phyloP scores from a whole-genome alignment of 2,113 vertebrate species.

The Raphicerus campestris region DNA sequence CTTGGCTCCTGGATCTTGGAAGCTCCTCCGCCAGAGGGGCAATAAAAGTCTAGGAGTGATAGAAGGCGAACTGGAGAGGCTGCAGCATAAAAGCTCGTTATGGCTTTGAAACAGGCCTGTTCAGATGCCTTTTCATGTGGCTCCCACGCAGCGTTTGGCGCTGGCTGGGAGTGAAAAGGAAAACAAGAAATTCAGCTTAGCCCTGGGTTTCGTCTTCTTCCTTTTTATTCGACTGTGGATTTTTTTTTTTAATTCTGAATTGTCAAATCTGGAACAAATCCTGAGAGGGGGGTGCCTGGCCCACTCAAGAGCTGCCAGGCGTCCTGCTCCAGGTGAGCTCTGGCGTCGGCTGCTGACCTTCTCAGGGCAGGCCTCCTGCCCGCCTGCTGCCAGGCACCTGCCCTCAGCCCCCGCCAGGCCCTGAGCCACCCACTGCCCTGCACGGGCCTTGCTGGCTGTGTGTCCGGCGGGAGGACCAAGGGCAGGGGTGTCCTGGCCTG shows the following conservation, averaged over 20 bases:
- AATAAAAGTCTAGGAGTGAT: accelerated
- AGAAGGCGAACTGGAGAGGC: accelerated
- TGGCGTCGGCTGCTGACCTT: not conserved
- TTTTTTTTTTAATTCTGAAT: not conserved
- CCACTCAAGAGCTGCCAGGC: not conserved
- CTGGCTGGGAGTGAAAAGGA: not conserved
- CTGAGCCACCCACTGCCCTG: not conserved
- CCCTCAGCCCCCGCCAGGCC: not conserved
- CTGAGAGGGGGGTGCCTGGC: accelerated
- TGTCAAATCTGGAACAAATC: not conserved
- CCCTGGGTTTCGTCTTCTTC: not conserved
- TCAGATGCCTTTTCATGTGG: accelerated
- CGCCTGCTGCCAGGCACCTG: not conserved
- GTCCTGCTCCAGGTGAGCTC: not conserved
- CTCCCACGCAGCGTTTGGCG: accelerated
- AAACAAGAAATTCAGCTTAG: accelerated
- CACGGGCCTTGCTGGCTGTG: too few relatives aligned
- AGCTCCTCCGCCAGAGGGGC: not conserved
- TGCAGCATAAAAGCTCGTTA: not conserved
- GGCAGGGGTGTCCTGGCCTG: not conserved
- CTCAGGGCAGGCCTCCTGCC: not conserved
- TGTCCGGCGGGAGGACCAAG: accelerated
- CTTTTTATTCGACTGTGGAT: accelerated
- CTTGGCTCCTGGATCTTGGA: not conserved
- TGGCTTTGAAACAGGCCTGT: not conserved